A percentile compares a stretch with the other conserved stretches of the same genome.
Conservation (phyloP, 1,140 invertebrate species). For the Pseudomyrmex concolor region DNA sequence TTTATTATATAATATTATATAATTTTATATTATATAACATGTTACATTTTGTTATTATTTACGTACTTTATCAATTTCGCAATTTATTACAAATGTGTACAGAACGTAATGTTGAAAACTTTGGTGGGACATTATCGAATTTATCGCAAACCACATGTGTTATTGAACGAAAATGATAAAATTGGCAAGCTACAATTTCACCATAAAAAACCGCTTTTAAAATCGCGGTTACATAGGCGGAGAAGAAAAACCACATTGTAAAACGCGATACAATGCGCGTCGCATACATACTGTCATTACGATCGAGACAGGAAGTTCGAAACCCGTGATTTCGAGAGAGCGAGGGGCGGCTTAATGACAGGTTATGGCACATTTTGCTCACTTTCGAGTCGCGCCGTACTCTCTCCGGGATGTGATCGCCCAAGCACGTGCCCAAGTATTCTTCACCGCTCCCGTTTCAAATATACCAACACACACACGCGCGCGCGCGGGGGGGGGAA, state of each 20-base stretch:
- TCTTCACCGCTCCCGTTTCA: constrained; percentile 43
- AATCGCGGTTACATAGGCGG: too few relatives aligned
- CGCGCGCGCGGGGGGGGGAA: constrained; percentile 29
- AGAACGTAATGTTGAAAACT: too few relatives aligned
- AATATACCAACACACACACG: constrained; percentile 52
- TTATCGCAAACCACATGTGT: too few relatives aligned
- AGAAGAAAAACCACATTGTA: background rate
- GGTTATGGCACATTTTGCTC: constrained; percentile 66
- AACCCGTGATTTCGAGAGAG: constrained; percentile 78
- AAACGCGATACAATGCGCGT: background rate
- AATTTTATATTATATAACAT: too few relatives aligned
- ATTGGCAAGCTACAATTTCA: background rate
- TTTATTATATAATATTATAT: too few relatives aligned
- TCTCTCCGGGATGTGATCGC: background rate
- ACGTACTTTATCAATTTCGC: too few relatives aligned
- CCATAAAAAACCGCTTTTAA: background rate
- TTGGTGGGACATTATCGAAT: too few relatives aligned
- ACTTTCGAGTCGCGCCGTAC: constrained; percentile 31
- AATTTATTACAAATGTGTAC: too few relatives aligned
- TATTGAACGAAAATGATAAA: background rate
- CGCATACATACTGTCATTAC: constrained; percentile 69
- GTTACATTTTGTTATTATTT: too few relatives aligned
- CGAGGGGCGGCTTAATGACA: constrained; percentile 71
- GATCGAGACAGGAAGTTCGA: constrained; percentile 68
- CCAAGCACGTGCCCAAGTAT: constrained; percentile 60